Conservation (phyloP, 2,797 vertebrate species). For the Brachyalestes nurse region DNA sequence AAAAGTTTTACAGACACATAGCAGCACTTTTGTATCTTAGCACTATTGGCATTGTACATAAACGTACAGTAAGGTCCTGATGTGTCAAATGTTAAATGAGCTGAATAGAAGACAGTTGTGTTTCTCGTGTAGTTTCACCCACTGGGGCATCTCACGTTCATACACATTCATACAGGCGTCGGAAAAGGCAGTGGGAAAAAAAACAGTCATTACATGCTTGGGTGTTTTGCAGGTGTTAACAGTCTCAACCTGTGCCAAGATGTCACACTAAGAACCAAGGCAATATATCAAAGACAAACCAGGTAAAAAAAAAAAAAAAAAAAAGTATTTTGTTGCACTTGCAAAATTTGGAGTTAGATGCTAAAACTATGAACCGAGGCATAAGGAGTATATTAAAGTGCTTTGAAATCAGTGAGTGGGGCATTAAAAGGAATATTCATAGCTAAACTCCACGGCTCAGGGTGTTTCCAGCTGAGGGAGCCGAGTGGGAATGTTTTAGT, state of each 20-base stretch:
- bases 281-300: slow-evolving; percentile 21
- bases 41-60: slow-evolving; percentile 44
- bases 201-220: slow-evolving; percentile 9
- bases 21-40: slow-evolving; percentile 58
- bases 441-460: not conserved
- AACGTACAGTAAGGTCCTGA: slow-evolving; percentile 26
- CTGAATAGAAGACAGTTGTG: not conserved
- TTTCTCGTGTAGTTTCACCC: slow-evolving; percentile 7
- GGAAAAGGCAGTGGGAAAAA: slow-evolving; percentile 15
- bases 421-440: slow-evolving; percentile 36
- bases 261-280: slow-evolving; percentile 21
- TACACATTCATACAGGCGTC: slow-evolving; percentile 9
- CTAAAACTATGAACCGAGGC: slow-evolving; percentile 17
- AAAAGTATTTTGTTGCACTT: not conserved
- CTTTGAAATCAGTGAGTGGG: slow-evolving; percentile 44
- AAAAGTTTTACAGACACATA: slow-evolving; percentile 63
- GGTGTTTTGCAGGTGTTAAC: slow-evolving; percentile 25
- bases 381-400: slow-evolving; percentile 37
- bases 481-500: not conserved
- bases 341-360: not conserved
- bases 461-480: not conserved
- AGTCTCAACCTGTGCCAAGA: slow-evolving; percentile 31
- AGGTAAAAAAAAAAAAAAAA: not conserved
- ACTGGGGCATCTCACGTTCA: not conserved
- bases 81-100: slow-evolving; percentile 11